Base-by-base conservation (phyloP, 2,797 vertebrate species). In the Phrynocephalus guinanensis region DNA sequence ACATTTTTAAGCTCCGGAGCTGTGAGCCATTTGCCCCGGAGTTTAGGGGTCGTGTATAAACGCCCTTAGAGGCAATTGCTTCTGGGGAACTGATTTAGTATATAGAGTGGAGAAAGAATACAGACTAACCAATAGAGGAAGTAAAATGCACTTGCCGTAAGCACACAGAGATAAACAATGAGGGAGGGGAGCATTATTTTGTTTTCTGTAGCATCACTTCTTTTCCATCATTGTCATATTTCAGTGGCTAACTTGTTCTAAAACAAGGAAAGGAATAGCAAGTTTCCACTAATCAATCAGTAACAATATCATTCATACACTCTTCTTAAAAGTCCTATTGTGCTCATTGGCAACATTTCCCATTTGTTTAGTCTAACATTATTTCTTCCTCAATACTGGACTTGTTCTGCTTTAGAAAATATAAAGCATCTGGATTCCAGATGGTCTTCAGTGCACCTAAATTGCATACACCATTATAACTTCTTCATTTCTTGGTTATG, bases 361-460 rank as follows among this genome's bases (percentile, higher is more conserved):
- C 90, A 92, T 86, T 86, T 95, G 95, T 95, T 97, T 96, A 96
- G 95, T 95, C 96, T 96, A 91, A 95, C 93, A 95, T 94, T 93
- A 89, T 33, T 76, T 81, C 85, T 93, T 91, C 87, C 91, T 72
- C 44, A 67, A 91, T 92, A 93, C 84, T 93, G 84, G 84, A 92
- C 50, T 85, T 91, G 86, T 93, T 93, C 91, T 87, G 82, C 94
- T 89, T 92, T 89, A 28, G 92, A 94, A 90, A 80, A 88, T 93
- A 87, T 30, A 3, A 0, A 95, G 95, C 95, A 96, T 95, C 96
- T 96, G 96, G 93, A 86, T 86, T 90, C 95, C 96, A 96, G 93
- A 95, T 96, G 95, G 50, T n/a, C 88, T 15, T 1, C 50, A 63
- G 22, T 28, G 26, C n/a, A 91, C 88, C 87, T 90, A 89, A 90